Percentiles rank a stretch among this genome's conserved stretches.
These are phyloP conservation scores for Megalopta genalis DNA, from an alignment of 1,140 invertebrate species.

Conservation along the genomic window DNA sequence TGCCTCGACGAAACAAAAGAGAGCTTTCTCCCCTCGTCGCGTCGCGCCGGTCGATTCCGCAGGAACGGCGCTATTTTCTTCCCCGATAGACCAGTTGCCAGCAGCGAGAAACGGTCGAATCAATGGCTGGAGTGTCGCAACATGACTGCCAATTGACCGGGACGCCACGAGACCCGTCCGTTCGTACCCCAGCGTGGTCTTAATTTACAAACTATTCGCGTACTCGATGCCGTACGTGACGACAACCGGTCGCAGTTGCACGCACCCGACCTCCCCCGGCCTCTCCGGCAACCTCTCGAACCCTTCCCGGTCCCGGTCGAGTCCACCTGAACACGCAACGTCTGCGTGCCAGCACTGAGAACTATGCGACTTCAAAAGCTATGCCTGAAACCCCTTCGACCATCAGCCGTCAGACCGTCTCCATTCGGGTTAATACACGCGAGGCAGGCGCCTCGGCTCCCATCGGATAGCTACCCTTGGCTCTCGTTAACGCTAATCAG, in stretches of 20 bases:
- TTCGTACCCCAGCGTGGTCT: conserved; percentile 42
- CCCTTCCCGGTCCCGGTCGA: background rate
- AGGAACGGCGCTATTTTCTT: background rate
- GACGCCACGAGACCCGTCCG: background rate
- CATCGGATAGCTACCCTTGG: conserved; percentile 43
- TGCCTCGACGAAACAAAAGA: background rate
- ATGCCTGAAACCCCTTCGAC: conserved; percentile 18
- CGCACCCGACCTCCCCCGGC: background rate
- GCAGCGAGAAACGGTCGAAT: background rate
- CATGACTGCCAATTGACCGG: conserved; percentile 1
- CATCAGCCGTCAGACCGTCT: conserved; percentile 27
- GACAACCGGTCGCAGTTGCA: conserved; percentile 50
- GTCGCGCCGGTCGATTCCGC: background rate
- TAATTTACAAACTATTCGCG: conserved; percentile 71
- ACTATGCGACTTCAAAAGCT: conserved; percentile 74
- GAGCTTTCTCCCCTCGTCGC: background rate
- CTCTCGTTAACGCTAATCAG: conserved; percentile 62
- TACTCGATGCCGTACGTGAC: conserved; percentile 53
- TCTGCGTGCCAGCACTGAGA: conserved; percentile 70
- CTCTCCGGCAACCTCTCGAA: no score
- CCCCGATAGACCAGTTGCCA: background rate
- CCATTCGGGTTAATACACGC: conserved; percentile 57
- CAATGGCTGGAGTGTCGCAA: background rate
- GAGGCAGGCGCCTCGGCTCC: conserved; percentile 37
- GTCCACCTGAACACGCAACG: conserved; percentile 68